A percentile compares a stretch with the other conserved stretches of the same genome.
These are phyloP conservation scores for Tanypteryx hageni DNA, from an alignment of 2,888 invertebrate species.

Conservation along the genomic window DNA sequence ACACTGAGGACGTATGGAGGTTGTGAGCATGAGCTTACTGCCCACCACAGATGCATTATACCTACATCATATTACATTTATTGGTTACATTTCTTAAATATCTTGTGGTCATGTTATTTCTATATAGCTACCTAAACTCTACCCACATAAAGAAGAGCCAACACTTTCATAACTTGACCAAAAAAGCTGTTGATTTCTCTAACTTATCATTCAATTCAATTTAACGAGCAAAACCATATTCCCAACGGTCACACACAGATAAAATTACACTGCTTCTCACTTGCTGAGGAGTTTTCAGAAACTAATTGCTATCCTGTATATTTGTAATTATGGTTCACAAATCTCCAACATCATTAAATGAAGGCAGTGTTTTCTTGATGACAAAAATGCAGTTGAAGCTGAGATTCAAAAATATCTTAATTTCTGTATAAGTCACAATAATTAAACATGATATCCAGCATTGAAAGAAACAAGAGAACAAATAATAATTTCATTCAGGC, in stretches of 20 bases:
- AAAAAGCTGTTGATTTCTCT: neutral
- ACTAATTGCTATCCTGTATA: neutral
- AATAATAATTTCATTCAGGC: neutral
- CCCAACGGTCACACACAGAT: neutral
- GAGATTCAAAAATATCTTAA: neutral
- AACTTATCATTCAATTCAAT: neutral
- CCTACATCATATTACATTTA: slow-evolving; percentile 36
- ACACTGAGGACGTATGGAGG: slow-evolving; percentile 29
- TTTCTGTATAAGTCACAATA: neutral
- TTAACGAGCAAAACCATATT: neutral
- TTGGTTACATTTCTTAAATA: slow-evolving; percentile 33
- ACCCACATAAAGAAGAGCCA: slow-evolving; percentile 44
- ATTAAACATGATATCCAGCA: neutral
- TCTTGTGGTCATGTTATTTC: slow-evolving; percentile 6
- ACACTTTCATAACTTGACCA: neutral
- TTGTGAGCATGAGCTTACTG: slow-evolving; percentile 26
- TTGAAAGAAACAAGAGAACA: neutral
- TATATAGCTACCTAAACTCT: slow-evolving; percentile 31
- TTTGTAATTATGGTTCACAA: neutral
- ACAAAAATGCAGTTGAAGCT: neutral
- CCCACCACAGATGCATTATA: slow-evolving; percentile 52
- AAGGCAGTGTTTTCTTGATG: slow-evolving; percentile 51
- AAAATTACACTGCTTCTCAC: neutral
- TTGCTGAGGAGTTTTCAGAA: neutral
- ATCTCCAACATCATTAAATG: slow-evolving; percentile 12